Evolutionary conservation across 2,888 invertebrate genomes (phyloP).

Genomic region (Heliconius ismenius): DNA sequence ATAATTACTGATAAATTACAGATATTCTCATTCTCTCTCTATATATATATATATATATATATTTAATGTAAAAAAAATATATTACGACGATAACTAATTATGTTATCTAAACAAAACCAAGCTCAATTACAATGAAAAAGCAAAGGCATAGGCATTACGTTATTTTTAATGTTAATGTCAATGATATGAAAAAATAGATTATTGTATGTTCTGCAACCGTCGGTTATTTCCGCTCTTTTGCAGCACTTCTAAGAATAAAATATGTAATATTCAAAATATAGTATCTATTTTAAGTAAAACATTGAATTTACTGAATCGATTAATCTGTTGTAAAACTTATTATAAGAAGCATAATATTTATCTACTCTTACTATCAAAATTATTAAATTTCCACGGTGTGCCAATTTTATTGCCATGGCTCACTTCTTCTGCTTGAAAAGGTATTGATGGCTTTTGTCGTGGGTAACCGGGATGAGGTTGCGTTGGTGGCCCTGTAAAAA

Average conservation of each 20-base stretch:
- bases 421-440: slow-evolving; percentile 66
- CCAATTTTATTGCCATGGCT: slow-evolving; percentile 52
- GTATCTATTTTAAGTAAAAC: no score
- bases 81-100: no score
- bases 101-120: no score
- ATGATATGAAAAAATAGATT: not conserved
- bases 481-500: slow-evolving; percentile 47
- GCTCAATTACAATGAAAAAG: no score
- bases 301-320: not conserved
- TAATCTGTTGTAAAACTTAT: not conserved
- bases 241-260: not conserved
- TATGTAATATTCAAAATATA: not conserved
- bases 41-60: no score
- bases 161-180: not conserved
- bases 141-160: no score
- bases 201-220: not conserved
- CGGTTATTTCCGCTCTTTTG: not conserved
- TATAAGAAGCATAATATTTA: not conserved
- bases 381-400: slow-evolving; percentile 55
- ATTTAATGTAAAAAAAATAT: no score
- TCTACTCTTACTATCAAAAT: slow-evolving; percentile 45
- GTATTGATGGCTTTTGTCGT: slow-evolving; percentile 63
- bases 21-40: no score
- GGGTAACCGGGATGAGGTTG: slow-evolving; percentile 60
- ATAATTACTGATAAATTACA: no score